Evolutionary conservation across 1,140 invertebrate species (phyloP).

Genomic region (Panagrolaimus sp.): DNA sequence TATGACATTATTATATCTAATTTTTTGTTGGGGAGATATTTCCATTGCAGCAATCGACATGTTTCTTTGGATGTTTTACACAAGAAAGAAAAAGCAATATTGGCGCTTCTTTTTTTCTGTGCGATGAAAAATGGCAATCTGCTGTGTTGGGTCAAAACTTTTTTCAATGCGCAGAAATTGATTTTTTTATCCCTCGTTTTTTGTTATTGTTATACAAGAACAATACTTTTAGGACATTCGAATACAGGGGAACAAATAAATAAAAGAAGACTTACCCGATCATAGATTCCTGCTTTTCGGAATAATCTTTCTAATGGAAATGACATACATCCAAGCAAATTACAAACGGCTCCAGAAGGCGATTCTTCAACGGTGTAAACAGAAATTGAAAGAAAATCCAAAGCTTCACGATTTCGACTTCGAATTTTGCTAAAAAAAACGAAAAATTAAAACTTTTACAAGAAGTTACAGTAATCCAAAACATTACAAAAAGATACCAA

Average conservation of each 20-base stretch:
- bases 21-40: not conserved
- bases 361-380: too few relatives aligned
- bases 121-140: too few relatives aligned
- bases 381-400: not conserved
- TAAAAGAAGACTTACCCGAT: not conserved
- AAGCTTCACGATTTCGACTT: conserved; percentile 2
- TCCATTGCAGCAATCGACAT: not conserved
- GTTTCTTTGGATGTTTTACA: not conserved
- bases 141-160: too few relatives aligned
- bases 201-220: too few relatives aligned
- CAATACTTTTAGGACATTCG: too few relatives aligned
- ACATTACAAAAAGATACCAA: not conserved
- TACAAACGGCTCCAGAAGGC: not conserved
- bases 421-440: conserved; percentile 8
- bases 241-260: too few relatives aligned
- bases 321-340: not conserved
- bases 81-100: not conserved
- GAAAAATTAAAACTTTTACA: not conserved
- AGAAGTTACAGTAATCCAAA: not conserved
- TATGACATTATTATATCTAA: not conserved
- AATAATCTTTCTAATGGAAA: not conserved
- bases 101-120: too few relatives aligned
- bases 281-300: conserved; percentile 7
- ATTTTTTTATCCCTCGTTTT: too few relatives aligned
- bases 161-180: too few relatives aligned